Percentiles rank a stretch among this genome's conserved stretches.
Conservation (phyloP, 2,888 invertebrate species). For the Tyria jacobaeae region DNA sequence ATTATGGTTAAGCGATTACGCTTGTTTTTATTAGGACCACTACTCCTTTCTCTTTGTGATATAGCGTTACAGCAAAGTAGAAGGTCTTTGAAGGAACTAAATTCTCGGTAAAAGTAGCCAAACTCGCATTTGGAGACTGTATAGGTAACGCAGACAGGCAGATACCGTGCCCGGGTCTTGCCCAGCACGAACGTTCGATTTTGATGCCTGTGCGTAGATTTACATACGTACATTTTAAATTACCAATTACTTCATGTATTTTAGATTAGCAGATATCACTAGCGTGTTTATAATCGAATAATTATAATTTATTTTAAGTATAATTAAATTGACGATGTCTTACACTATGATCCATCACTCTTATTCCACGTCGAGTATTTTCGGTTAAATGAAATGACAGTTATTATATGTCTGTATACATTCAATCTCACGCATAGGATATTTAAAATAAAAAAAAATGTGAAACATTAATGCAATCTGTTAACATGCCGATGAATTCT, state of each 20-base stretch:
- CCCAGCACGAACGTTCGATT: not conserved
- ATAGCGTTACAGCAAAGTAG: not conserved
- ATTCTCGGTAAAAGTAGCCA: not conserved
- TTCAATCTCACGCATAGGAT: constrained; percentile 34
- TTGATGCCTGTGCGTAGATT: not conserved
- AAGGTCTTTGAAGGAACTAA: not conserved
- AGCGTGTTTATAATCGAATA: constrained; percentile 23
- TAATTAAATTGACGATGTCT: constrained; percentile 34
- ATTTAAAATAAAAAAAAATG: constrained; percentile 59
- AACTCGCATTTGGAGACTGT: not conserved
- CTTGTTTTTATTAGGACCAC: not conserved
- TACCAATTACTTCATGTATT: too few relatives aligned
- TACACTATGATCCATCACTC: constrained; percentile 17
- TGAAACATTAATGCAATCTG: constrained; percentile 74
- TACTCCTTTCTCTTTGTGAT: not conserved
- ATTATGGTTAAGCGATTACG: too few relatives aligned
- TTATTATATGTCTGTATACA: constrained; percentile 34
- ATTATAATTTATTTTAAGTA: constrained; percentile 20
- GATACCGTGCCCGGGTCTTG: not conserved
- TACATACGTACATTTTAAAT: not conserved
- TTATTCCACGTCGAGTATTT: constrained; percentile 35
- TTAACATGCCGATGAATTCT: constrained; percentile 72
- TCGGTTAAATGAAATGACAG: constrained; percentile 35
- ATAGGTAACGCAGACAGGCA: not conserved
- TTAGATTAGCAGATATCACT: not conserved